Conservation (phyloP, 1,140 invertebrate species). For the Bombyx mori region ASM3026992v2 NC_085124.1:8353501-8354000, state of each 20-base stretch:
- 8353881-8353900: slow-evolving; percentile 67
- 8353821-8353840: slow-evolving; percentile 40
- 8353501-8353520: slow-evolving; percentile 76
- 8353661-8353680: slow-evolving; percentile 50
- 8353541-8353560: slow-evolving; percentile 69
- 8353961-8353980: slow-evolving; percentile 67
- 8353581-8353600: slow-evolving; percentile 69
- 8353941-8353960: slow-evolving; percentile 70
- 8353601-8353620: slow-evolving; percentile 53
- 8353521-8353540: slow-evolving; percentile 77
- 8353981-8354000: slow-evolving; percentile 64
- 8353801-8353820: slow-evolving; percentile 48
- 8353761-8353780: slow-evolving; percentile 51
- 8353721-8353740: slow-evolving; percentile 22
- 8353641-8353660: slow-evolving; percentile 62
- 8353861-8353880: slow-evolving; percentile 67
- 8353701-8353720: slow-evolving; percentile 20
- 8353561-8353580: slow-evolving; percentile 66
- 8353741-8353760: slow-evolving; percentile 32
- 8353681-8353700: slow-evolving; percentile 9
- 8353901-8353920: slow-evolving; percentile 64
- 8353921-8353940: slow-evolving; percentile 68
- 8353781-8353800: slow-evolving; percentile 59
- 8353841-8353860: slow-evolving; percentile 58
- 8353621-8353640: slow-evolving; percentile 54